A percentile compares a stretch with the other conserved stretches of the same genome.
Evolutionary conservation across 2,888 invertebrate genomes (phyloP).

Genomic region (Tipula lateralis): DNA sequence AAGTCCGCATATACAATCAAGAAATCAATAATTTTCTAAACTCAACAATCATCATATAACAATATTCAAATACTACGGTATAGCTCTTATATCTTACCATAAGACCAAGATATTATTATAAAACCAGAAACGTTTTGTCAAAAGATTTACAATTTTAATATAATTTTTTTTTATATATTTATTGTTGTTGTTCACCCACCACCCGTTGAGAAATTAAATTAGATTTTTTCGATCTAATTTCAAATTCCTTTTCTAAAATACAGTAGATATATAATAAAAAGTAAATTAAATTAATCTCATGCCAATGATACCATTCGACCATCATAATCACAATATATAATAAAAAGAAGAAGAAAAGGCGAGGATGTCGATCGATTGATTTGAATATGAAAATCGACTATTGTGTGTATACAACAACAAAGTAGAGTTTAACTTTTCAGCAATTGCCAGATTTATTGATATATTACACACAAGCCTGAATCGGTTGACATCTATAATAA

Average conservation of each 20-base stretch:
- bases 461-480: not conserved
- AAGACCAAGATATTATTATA: not conserved
- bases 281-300: not conserved
- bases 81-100: not conserved
- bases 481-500: not conserved
- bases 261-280: not conserved
- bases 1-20: not conserved
- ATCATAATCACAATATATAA: not conserved
- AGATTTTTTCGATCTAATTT: not conserved
- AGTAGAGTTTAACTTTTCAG: not conserved
- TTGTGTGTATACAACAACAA: not conserved
- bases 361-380: not conserved
- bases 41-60: not conserved
- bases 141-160: not conserved
- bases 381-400: not conserved
- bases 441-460: not conserved
- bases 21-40: not conserved
- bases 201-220: conserved; percentile 9
- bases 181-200: not conserved
- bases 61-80: not conserved
- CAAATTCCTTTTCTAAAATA: not conserved
- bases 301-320: not conserved
- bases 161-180: not conserved
- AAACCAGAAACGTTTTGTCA: not conserved
- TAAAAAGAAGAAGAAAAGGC: not conserved